phyloP scores from a whole-genome alignment of 1,140 invertebrate species.

The Macrobrachium nipponense region DNA sequence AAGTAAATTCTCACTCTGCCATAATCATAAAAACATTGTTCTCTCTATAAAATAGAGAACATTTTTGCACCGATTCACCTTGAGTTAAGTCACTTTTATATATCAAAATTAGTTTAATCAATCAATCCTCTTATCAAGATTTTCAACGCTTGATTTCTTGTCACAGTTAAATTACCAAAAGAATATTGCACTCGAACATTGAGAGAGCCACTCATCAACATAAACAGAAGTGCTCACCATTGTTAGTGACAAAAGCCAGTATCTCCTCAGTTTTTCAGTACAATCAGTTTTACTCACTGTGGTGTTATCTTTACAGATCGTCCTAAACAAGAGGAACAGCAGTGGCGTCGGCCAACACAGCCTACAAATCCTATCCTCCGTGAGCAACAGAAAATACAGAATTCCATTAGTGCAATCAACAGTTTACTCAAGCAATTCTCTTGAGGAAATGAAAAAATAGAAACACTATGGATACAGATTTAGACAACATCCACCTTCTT shows the following conservation, averaged over 20 bases:
- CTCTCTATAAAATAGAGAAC: too few species aligned
- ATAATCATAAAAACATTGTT: neutral
- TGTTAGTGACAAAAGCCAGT: too few species aligned
- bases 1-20: neutral
- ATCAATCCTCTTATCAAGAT: neutral
- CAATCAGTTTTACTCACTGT: neutral
- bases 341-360: neutral
- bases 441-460: neutral
- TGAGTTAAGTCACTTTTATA: too few species aligned
- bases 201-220: too few species aligned
- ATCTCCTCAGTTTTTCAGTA: too few species aligned
- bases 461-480: too few species aligned
- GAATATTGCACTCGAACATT: too few species aligned
- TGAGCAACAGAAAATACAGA: slow-evolving; percentile 36
- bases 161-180: neutral
- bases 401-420: slow-evolving; percentile 52
- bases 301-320: slow-evolving; percentile 13
- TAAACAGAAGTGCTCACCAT: too few species aligned
- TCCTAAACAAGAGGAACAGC: neutral
- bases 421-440: slow-evolving; percentile 50
- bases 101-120: neutral
- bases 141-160: neutral
- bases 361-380: slow-evolving; percentile 17
- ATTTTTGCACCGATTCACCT: too few species aligned
- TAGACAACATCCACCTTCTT: too few species aligned